Evolutionary conservation across 2,888 invertebrate species (phyloP), one percentile per base, ranked within the genome.

Genomic region (Druceiella hillmani): DNA sequence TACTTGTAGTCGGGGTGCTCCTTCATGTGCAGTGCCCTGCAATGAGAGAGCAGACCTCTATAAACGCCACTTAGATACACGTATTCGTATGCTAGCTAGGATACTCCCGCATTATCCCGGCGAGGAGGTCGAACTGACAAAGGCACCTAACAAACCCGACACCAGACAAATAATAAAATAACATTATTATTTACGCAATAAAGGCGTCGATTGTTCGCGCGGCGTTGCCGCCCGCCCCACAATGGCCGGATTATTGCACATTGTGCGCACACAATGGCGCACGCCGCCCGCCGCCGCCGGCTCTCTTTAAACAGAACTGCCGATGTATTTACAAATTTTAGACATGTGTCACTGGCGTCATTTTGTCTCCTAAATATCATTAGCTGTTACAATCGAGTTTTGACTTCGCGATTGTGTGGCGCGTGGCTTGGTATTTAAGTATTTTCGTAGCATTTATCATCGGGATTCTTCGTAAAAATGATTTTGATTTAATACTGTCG

Each of bases 1-100:
- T 90, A 91, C 66, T 91, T 91, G 75, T 91, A 91, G 67, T 91
- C 90, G 4, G 90, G 91, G 55, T 90, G 90, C 58, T 91, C 90
- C 66, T 89, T 90, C 90, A 91, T 91, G 74, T 91, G 90, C 7
- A 91, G 75, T 22, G 90, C 89, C 61, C 90, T 91, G 78, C 15
- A 70, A 70, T 51, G 52, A 55, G 2, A 12, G 28, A 27, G 28
- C n/a, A n/a, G n/a, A n/a, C n/a, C n/a, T n/a, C n/a, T n/a, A n/a
- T n/a, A n/a, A n/a, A n/a, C n/a, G n/a, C n/a, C n/a, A n/a, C n/a
- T n/a, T n/a, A n/a, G n/a, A n/a, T n/a, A n/a, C n/a, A n/a, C n/a
- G n/a, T n/a, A n/a, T n/a, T n/a, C n/a, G n/a, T 20, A 9, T 20
- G 9, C 22, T 20, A 20, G 6, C 6, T 20, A 20, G 22, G 22